A percentile compares a stretch with the other conserved stretches of the same genome.
phyloP scores from a whole-genome alignment of 2,888 invertebrate species.

The Cryptus armator region DNA sequence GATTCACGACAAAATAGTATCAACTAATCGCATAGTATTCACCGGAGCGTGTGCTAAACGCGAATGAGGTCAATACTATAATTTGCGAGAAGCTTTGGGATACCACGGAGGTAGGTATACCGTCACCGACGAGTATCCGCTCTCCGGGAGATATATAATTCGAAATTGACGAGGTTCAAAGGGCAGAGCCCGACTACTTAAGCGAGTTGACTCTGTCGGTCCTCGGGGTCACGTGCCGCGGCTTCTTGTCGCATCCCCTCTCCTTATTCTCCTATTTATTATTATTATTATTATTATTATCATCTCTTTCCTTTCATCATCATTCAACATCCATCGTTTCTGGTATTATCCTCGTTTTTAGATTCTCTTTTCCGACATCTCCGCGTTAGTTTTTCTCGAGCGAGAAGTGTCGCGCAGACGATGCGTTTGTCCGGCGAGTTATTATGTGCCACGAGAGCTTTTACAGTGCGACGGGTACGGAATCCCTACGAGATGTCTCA shows the following conservation, averaged over 20 bases:
- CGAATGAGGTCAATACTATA: slow-evolving; percentile 65
- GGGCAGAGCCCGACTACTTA: slow-evolving; percentile 84
- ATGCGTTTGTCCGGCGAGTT: not conserved
- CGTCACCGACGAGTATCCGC: slow-evolving; percentile 80
- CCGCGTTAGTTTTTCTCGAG: too few species aligned
- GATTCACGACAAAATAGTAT: not conserved
- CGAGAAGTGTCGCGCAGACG: not conserved
- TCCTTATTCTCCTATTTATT: slow-evolving; percentile 56
- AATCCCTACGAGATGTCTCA: slow-evolving; percentile 51
- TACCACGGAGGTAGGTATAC: slow-evolving; percentile 54
- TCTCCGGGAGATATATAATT: slow-evolving; percentile 83
- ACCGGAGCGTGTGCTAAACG: slow-evolving; percentile 45
- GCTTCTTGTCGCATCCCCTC: slow-evolving; percentile 75
- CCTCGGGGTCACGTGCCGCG: slow-evolving; percentile 83
- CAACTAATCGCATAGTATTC: not conserved
- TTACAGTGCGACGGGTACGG: not conserved
- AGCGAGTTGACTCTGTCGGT: slow-evolving; percentile 84
- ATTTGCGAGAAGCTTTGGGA: slow-evolving; percentile 61
- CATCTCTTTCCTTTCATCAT: slow-evolving; percentile 54
- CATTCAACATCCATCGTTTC: slow-evolving; percentile 46
- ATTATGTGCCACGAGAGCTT: not conserved
- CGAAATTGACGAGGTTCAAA: slow-evolving; percentile 84
- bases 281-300: slow-evolving; percentile 58
- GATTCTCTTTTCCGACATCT: slow-evolving; percentile 9
- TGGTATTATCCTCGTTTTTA: slow-evolving; percentile 3